A percentile compares a stretch with the other conserved stretches of the same genome.
Conservation (phyloP, 2,113 vertebrate species). For the Copsychus sechellarum region DNA sequence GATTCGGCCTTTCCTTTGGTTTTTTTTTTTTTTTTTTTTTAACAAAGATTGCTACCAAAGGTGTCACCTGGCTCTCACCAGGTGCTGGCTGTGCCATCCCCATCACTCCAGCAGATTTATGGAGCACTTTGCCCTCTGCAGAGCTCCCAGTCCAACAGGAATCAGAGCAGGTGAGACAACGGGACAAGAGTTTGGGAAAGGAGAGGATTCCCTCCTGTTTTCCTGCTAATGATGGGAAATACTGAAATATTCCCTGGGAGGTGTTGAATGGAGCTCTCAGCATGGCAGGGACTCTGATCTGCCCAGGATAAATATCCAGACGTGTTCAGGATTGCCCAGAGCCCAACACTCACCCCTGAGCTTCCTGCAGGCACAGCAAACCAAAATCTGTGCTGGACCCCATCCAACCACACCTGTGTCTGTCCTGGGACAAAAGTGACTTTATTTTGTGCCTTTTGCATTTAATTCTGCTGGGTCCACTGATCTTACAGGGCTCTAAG, state of each 20-base stretch:
- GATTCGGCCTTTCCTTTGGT: neutral
- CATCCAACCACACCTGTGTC: too few species aligned
- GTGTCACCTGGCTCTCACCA: neutral
- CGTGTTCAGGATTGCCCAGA: too few species aligned
- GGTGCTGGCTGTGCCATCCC: neutral
- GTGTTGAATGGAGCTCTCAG: neutral
- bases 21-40: fast-evolving
- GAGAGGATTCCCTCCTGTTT: neutral
- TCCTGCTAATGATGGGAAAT: neutral
- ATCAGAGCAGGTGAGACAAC: neutral
- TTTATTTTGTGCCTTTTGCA: neutral
- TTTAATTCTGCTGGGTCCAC: neutral
- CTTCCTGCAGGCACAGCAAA: too few species aligned
- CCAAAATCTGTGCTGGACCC: too few species aligned
- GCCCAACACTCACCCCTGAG: too few species aligned
- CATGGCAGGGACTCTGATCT: too few species aligned
- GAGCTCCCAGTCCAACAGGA: neutral
- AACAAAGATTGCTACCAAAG: neutral
- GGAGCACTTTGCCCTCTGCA: neutral
- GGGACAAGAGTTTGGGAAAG: neutral
- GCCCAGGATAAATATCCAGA: too few species aligned
- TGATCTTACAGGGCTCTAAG: neutral
- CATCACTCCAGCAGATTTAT: neutral
- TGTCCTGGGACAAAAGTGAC: neutral
- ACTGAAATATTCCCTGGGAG: neutral